These are phyloP conservation scores for Chloromyia formosa DNA, from an alignment of 2,888 invertebrate genomes.

Conservation along the genomic window DNA sequence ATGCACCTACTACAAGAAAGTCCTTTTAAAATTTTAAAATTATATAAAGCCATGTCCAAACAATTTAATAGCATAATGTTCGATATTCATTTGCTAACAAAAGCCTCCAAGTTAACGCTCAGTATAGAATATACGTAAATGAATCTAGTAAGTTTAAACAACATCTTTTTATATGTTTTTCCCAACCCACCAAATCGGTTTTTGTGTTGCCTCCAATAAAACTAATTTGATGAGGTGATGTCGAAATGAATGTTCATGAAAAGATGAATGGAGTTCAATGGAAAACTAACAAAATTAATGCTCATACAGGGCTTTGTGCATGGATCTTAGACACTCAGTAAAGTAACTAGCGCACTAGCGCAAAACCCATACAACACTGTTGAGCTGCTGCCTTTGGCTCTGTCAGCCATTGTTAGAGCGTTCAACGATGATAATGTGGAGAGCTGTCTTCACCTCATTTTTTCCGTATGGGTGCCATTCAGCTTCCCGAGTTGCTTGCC, in stretches of 20 bases:
- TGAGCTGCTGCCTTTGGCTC: background rate
- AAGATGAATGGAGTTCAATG: constrained; percentile 12
- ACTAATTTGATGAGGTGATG: constrained; percentile 13
- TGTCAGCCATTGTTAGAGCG: background rate
- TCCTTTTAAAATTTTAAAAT: too few species aligned
- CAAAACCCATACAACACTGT: background rate
- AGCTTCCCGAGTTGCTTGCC: background rate
- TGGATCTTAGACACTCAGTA: constrained; percentile 19
- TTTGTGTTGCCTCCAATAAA: background rate
- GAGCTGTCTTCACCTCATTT: background rate
- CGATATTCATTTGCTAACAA: background rate
- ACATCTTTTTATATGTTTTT: background rate
- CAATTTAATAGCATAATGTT: background rate
- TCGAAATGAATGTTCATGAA: constrained; percentile 12
- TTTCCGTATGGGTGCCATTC: background rate
- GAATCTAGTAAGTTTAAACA: background rate
- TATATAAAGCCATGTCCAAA: background rate
- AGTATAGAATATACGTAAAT: too few species aligned
- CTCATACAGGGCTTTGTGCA: constrained; percentile 14
- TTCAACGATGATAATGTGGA: constrained; percentile 1
- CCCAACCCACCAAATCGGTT: background rate
- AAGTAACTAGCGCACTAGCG: background rate
- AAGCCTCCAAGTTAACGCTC: background rate
- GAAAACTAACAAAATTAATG: constrained; percentile 33
- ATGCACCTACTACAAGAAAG: too few species aligned